A percentile compares a stretch with the other conserved stretches of the same genome.
These are phyloP conservation scores for Nannoperca obscura DNA, from an alignment of 2,797 vertebrate genomes.

Conservation along the genomic window DNA sequence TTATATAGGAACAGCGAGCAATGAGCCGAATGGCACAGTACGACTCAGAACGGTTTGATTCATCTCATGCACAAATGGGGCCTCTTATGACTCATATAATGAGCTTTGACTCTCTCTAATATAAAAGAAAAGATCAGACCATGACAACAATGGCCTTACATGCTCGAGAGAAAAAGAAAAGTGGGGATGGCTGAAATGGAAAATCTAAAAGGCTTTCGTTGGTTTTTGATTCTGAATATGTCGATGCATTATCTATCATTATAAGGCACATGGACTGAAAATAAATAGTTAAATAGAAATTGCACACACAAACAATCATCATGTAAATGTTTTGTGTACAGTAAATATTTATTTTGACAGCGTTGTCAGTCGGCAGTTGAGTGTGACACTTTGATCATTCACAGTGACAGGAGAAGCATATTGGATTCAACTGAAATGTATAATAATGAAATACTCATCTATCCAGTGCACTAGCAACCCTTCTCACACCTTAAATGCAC, in stretches of 20 bases:
- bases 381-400: constrained; percentile 57
- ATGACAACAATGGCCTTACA: constrained; percentile 38
- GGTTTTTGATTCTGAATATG: constrained; percentile 38
- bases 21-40: constrained; percentile 17
- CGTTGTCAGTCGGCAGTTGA: constrained; percentile 22
- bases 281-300: constrained; percentile 48
- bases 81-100: constrained; percentile 51
- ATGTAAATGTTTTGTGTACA: constrained; percentile 44
- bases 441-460: constrained; percentile 48
- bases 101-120: constrained; percentile 46
- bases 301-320: background rate
- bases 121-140: constrained; percentile 52
- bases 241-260: constrained; percentile 52
- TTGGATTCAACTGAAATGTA: constrained; percentile 60
- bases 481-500: constrained; percentile 11
- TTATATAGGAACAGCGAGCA: constrained; percentile 7
- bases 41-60: constrained; percentile 45
- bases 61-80: constrained; percentile 50
- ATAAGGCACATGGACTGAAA: constrained; percentile 31
- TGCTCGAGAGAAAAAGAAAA: constrained; percentile 10
- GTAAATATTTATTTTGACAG: constrained; percentile 52
- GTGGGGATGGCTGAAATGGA: background rate
- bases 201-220: constrained; percentile 27
- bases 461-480: background rate
- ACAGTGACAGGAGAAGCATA: constrained; percentile 41